Base-by-base conservation (phyloP, 2,797 vertebrate genomes). In the Crocidura indochinensis region DNA sequence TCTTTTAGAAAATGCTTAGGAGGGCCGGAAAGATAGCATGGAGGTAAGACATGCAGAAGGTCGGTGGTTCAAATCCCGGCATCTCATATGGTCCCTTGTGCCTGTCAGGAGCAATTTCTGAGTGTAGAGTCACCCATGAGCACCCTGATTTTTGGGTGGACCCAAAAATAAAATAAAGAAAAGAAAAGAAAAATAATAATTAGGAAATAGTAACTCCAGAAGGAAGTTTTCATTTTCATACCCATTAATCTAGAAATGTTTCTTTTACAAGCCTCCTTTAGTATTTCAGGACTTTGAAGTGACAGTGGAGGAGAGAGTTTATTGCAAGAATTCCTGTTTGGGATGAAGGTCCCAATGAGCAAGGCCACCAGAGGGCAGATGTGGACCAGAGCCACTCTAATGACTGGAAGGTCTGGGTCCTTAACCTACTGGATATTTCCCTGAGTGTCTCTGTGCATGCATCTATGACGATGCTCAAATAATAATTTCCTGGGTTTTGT, bases 221-320 rank as follows among this genome's bases (percentile, higher is more conserved):
- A 81, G 38, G 22, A 20, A 62, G 22, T 53, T 92, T 95, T 88
- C 60, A 31, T 73, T 75, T 83, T 24, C 76, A 62, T 56, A 51
- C 22, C 8, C 51, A 60, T 0, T 29, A 72, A 20, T 22, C 27
- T 56, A 31, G 79, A 79, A 56, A 20, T 88, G 75, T 79, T 31
- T 4, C 38, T 82, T 88, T 68, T 60, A 74, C 26, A 49, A 62
- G 24, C 11, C 8, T 62, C 22, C 51, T 88, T 44, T 82, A 46
- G 47, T 38, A 27, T 88, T 71, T 68, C 73, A 60, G 74, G 62
- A 84, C 49, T 68, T 86, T 71, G 29, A 90, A 68, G n/a, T 76
- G 24, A 60, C 14, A 3, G 27, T 62, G 65, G 46, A 90, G 60
- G 27, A 68, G 80, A 72, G 60, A 49, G 60, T 56, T 26, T 6